Conservation (phyloP, 2,888 invertebrate species). For the Sclerodermus sp. region DNA sequence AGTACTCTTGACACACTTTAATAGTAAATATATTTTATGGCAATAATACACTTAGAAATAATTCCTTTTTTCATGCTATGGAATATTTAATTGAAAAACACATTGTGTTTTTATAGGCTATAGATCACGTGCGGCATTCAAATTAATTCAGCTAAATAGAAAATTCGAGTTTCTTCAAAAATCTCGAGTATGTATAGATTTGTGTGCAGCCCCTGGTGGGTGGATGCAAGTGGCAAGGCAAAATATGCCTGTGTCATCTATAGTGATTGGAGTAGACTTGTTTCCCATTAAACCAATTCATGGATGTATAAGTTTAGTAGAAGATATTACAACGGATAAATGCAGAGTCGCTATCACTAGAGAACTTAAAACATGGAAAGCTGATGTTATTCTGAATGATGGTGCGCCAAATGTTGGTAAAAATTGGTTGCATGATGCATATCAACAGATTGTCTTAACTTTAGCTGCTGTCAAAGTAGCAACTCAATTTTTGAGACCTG, state of each 20-base stretch:
- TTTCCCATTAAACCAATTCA: slow-evolving; percentile 90
- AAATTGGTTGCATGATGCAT: slow-evolving; percentile 98
- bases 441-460: slow-evolving; percentile 88
- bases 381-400: slow-evolving; percentile 94
- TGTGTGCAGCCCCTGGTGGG: slow-evolving; percentile 99
- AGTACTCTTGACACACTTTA: no score
- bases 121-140: slow-evolving; percentile 98
- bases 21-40: background rate
- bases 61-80: background rate
- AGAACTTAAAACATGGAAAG: slow-evolving; percentile 94
- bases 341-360: slow-evolving; percentile 78
- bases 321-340: slow-evolving; percentile 97
- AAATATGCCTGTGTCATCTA: slow-evolving; percentile 95
- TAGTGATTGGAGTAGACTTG: slow-evolving; percentile 94
- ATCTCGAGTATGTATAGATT: slow-evolving; percentile 93
- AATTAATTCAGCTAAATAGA: slow-evolving; percentile 94
- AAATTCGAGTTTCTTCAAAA: slow-evolving; percentile 96
- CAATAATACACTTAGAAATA: background rate
- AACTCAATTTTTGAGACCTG: slow-evolving; percentile 82
- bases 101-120: slow-evolving; percentile 68
- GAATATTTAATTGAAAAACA: background rate
- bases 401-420: slow-evolving; percentile 98
- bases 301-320: slow-evolving; percentile 85
- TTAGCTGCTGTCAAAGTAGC: slow-evolving; percentile 92
- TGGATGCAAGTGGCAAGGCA: slow-evolving; percentile 99